Percentiles rank a stretch among this genome's conserved stretches.
These are phyloP conservation scores for Orius insidiosus DNA, from an alignment of 1,140 invertebrate genomes.

Conservation along the genomic window DNA sequence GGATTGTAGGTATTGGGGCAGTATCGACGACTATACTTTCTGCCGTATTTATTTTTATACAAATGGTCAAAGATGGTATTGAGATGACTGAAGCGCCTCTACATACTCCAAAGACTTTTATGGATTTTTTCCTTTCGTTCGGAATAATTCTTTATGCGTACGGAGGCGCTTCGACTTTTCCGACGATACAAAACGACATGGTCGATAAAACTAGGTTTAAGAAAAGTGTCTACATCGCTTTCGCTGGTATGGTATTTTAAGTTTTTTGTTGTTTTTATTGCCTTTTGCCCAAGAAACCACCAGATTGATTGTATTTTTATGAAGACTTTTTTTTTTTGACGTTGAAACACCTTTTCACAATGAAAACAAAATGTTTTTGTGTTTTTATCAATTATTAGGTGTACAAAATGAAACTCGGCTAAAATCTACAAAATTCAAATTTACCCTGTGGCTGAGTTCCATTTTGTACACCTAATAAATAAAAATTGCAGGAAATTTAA, in stretches of 20 bases:
- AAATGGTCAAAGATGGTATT: constrained; percentile 31
- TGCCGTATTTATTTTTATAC: constrained; percentile 37
- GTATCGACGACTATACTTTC: constrained; percentile 35
- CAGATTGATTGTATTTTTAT: too few relatives aligned
- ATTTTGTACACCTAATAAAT: too few relatives aligned
- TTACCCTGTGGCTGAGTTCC: too few relatives aligned
- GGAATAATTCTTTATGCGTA: constrained; percentile 48
- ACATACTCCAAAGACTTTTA: constrained; percentile 22
- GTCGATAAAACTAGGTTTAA: constrained; percentile 35
- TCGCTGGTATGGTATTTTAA: constrained; percentile 33
- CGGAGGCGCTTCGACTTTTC: constrained; percentile 47
- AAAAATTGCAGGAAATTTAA: too few relatives aligned
- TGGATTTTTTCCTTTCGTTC: constrained; percentile 41
- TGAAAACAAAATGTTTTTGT: too few relatives aligned
- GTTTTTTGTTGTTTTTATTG: too few relatives aligned
- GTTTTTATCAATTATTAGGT: too few relatives aligned
- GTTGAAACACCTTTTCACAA: neutral
- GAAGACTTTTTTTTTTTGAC: constrained; percentile 7
- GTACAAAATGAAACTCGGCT: too few relatives aligned
- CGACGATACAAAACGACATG: constrained; percentile 55
- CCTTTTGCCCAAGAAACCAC: too few relatives aligned
- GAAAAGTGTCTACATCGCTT: constrained; percentile 31
- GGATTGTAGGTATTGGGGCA: constrained; percentile 34
- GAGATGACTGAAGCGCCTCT: constrained; percentile 23
- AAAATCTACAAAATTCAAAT: too few relatives aligned